A percentile compares a stretch with the other conserved stretches of the same genome.
phyloP scores from a whole-genome alignment of 2,113 vertebrate species.

The Xenus cinereus region DNA sequence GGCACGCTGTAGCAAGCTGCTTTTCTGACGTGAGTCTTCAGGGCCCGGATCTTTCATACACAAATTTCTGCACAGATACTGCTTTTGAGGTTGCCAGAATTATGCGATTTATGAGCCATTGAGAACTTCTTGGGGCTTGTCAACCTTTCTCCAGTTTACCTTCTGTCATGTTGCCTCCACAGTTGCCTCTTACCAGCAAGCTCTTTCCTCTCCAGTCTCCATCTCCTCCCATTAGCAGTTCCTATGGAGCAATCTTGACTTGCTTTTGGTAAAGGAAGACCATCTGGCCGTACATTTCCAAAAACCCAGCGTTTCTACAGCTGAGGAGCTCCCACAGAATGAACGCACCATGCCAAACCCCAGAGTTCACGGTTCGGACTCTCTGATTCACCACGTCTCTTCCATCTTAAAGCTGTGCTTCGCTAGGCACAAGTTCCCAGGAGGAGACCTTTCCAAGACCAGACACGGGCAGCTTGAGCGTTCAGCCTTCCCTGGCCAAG shows the following conservation, averaged over 20 bases:
- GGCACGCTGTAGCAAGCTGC: background rate
- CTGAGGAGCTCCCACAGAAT: background rate
- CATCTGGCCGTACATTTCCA: background rate
- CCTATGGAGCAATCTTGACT: background rate
- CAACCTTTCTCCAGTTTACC: background rate
- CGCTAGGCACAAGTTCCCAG: background rate
- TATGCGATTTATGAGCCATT: fast-evolving
- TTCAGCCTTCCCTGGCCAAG: background rate
- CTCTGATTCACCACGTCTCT: background rate
- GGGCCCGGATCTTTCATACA: background rate
- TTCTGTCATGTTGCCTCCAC: background rate
- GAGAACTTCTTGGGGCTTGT: background rate
- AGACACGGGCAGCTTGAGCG: fast-evolving
- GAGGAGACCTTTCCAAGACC: background rate
- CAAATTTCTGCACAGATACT: background rate
- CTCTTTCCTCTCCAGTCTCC: background rate
- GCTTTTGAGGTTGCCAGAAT: background rate
- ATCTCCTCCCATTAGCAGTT: background rate
- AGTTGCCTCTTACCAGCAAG: background rate
- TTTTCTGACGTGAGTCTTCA: background rate
- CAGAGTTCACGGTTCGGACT: background rate
- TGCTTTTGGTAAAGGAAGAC: background rate
- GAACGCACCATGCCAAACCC: background rate
- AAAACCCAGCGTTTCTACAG: background rate
- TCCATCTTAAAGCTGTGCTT: background rate